phyloP scores from a whole-genome alignment of 2,113 vertebrate species.

The Halichoeres trimaculatus region DNA sequence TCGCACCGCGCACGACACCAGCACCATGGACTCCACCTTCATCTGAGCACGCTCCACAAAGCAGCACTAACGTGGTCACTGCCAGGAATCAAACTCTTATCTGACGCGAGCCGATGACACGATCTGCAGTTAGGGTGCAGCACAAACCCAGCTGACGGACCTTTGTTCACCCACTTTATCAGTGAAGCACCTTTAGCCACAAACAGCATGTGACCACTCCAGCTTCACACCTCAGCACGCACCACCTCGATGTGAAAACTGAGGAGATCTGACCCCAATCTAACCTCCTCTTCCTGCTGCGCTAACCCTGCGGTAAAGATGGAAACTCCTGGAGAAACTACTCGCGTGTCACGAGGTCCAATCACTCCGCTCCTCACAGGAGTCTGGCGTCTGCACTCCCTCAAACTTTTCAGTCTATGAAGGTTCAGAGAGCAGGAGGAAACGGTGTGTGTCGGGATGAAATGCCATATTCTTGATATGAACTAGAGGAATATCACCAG shows the following conservation, averaged over 20 bases:
- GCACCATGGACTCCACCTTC: constrained; percentile 94
- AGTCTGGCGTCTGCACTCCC: constrained; percentile 17
- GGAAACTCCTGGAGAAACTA: not conserved
- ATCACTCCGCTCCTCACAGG: constrained; percentile 26
- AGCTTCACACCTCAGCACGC: constrained; percentile 31
- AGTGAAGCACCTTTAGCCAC: constrained; percentile 61
- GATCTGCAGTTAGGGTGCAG: too few relatives aligned
- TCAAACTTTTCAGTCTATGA: constrained; percentile 7
- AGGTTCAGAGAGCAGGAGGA: not conserved
- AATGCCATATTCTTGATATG: constrained; percentile 57
- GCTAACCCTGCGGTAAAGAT: too few relatives aligned
- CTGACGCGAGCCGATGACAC: constrained; percentile 42
- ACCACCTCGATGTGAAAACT: constrained; percentile 42
- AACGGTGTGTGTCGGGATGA: constrained; percentile 53
- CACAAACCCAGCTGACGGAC: too few relatives aligned
- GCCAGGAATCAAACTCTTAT: constrained; percentile 1
- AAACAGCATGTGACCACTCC: constrained; percentile 41
- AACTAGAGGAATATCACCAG: constrained; percentile 35
- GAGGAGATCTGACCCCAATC: constrained; percentile 5
- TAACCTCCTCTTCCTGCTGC: not conserved
- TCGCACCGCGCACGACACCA: constrained; percentile 82
- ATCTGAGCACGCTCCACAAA: constrained; percentile 76
- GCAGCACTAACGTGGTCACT: not conserved
- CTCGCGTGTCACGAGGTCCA: constrained; percentile 24
- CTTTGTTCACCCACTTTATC: constrained; percentile 57